Evolutionary conservation across 2,888 invertebrate species (phyloP).

Genomic region (Isotomurus palustris): DNA sequence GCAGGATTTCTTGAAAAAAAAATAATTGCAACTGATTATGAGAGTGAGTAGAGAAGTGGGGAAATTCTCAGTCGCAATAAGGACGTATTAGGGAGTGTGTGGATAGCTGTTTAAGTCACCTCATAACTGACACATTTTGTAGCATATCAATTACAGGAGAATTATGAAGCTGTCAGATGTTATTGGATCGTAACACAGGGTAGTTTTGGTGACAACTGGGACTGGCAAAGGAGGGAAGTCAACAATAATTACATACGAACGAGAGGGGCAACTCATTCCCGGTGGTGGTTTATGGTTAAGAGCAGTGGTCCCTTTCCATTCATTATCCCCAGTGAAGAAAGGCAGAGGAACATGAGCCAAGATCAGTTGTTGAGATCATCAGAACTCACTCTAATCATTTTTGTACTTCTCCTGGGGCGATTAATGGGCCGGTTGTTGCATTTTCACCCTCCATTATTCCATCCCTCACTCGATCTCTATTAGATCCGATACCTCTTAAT

Average conservation of each 20-base stretch:
- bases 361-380: not conserved
- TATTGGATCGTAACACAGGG: too few species aligned
- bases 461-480: constrained; percentile 23
- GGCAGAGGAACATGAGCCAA: not conserved
- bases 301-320: not conserved
- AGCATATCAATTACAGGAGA: too few species aligned
- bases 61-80: too few species aligned
- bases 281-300: constrained; percentile 4
- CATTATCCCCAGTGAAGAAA: not conserved
- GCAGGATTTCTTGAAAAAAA: too few species aligned
- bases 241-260: constrained; percentile 19
- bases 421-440: constrained; percentile 32
- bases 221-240: constrained; percentile 23
- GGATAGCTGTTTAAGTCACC: too few species aligned
- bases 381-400: constrained; percentile 4
- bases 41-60: too few species aligned
- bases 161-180: too few species aligned
- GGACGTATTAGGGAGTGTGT: too few species aligned
- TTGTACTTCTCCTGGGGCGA: constrained; percentile 35
- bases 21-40: too few species aligned
- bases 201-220: constrained; percentile 25
- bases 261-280: constrained; percentile 9
- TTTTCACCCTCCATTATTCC: constrained; percentile 28
- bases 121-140: too few species aligned
- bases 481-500: constrained; percentile 42